Conservation (phyloP, 2,113 vertebrate species). For the Globicephala melas region DNA sequence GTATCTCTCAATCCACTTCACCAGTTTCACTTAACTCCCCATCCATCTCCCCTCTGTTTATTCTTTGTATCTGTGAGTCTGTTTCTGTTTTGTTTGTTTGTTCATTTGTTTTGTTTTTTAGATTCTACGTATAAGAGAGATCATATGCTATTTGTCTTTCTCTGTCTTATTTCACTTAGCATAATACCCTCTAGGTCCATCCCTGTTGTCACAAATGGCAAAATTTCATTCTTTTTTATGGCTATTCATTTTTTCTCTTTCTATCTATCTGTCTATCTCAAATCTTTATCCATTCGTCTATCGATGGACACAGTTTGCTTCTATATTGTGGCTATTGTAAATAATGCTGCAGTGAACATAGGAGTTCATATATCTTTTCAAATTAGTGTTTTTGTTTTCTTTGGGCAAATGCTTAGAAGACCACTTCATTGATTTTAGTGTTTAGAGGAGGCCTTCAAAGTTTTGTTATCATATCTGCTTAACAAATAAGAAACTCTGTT, state of each 20-base stretch:
- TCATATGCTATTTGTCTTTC: not conserved
- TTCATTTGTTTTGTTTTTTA: not conserved
- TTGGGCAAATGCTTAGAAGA: not conserved
- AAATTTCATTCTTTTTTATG: not conserved
- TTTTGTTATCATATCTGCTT: not conserved
- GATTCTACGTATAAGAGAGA: not conserved
- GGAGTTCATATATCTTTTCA: not conserved
- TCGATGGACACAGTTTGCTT: not conserved
- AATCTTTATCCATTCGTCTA: not conserved
- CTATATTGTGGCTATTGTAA: not conserved
- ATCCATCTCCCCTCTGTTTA: not conserved
- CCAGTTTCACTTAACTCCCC: not conserved
- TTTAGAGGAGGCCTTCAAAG: not conserved
- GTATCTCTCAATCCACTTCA: not conserved
- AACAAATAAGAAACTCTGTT: not conserved
- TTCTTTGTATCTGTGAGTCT: not conserved
- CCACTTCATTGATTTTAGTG: not conserved
- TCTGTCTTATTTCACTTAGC: not conserved
- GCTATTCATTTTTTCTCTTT: no score
- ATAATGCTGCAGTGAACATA: not conserved
- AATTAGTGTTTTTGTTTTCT: not conserved
- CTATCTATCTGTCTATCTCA: not conserved
- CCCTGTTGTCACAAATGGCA: not conserved
- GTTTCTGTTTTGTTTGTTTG: not conserved
- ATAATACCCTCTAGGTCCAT: not conserved